Evolutionary conservation across 2,888 invertebrate genomes (phyloP).

Genomic region (Hybos culiciformis): DNA sequence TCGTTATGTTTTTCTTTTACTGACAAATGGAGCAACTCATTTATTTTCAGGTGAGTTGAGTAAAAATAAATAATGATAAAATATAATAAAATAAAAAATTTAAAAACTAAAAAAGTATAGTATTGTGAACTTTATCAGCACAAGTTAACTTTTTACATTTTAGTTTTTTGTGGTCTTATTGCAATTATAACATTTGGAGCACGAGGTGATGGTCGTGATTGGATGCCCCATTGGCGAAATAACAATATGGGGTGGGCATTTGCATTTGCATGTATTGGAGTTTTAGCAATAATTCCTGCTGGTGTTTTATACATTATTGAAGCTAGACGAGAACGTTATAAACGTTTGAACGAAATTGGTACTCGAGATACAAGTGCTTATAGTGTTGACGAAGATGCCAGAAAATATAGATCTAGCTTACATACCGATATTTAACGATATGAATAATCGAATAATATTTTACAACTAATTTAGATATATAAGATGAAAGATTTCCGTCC

Average conservation of each 20-base stretch:
- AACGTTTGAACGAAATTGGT: constrained; percentile 54
- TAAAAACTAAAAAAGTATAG: background rate
- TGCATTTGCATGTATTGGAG: constrained; percentile 71
- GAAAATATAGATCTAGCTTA: constrained; percentile 43
- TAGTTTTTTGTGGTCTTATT: constrained; percentile 67
- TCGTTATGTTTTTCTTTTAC: constrained; percentile 57
- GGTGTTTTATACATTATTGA: constrained; percentile 73
- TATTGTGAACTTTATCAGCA: background rate
- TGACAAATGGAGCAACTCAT: constrained; percentile 60
- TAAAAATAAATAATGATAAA: background rate
- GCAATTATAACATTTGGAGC: constrained; percentile 80
- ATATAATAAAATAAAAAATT: background rate
- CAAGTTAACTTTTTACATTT: constrained; percentile 18
- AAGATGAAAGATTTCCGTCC: background rate
- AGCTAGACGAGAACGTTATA: constrained; percentile 63
- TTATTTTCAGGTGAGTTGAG: constrained; percentile 46
- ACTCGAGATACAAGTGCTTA: constrained; percentile 51
- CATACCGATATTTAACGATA: constrained; percentile 56
- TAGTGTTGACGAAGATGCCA: constrained; percentile 44
- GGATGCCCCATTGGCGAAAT: constrained; percentile 95
- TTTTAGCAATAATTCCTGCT: constrained; percentile 57
- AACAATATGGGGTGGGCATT: constrained; percentile 92
- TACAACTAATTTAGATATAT: background rate
- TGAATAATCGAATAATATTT: background rate
- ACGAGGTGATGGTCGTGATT: constrained; percentile 78